Conservation (phyloP, 2,797 vertebrate genomes). For the Mus minutoides region DNA sequence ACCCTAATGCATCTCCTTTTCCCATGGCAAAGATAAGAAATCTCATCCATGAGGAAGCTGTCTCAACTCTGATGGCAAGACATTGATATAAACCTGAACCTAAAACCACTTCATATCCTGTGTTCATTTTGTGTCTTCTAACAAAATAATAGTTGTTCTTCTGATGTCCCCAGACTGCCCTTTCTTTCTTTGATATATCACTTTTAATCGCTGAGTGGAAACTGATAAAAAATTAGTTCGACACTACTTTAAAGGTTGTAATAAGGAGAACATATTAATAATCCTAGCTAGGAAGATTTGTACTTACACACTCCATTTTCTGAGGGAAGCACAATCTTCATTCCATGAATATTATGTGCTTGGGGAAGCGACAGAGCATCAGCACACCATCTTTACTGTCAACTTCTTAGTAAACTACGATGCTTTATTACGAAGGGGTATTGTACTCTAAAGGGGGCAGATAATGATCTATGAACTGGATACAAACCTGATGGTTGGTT, state of each 20-base stretch:
- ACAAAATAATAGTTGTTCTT: not conserved
- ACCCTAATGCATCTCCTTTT: not conserved
- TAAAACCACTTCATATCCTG: not conserved
- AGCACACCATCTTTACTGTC: not conserved
- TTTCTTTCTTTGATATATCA: not conserved
- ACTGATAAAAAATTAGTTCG: not conserved
- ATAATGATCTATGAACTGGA: not conserved
- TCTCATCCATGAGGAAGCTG: not conserved
- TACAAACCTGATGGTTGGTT: not conserved
- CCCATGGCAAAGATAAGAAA: not conserved
- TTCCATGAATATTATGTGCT: not conserved
- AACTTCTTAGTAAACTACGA: not conserved
- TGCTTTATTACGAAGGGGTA: not conserved
- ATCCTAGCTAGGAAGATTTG: not conserved
- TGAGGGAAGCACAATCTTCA: not conserved
- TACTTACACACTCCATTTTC: not conserved
- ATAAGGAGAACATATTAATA: not conserved
- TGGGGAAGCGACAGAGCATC: not conserved
- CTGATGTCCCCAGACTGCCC: not conserved
- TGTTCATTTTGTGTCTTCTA: not conserved
- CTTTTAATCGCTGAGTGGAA: not conserved
- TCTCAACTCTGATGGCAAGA: not conserved
- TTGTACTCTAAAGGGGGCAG: not conserved
- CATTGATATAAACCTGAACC: not conserved
- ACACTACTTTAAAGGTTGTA: not conserved